Evolutionary conservation across 2,797 vertebrate genomes (phyloP).

Genomic region (Muraenolepis orangiensis): DNA sequence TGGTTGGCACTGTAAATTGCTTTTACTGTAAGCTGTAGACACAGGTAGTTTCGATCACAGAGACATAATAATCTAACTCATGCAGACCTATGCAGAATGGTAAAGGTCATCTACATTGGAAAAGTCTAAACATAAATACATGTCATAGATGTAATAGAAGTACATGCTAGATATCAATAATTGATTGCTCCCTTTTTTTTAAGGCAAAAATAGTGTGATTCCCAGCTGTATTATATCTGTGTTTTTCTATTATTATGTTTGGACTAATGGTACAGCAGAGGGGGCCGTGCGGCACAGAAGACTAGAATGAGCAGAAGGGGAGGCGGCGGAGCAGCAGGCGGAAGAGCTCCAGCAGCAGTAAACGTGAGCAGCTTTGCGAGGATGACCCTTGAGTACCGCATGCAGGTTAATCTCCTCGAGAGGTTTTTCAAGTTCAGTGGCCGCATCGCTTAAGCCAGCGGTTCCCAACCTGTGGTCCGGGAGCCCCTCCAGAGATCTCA

Average conservation of each 20-base stretch:
- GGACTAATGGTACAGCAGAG: conserved; percentile 31
- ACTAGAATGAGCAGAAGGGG: conserved; percentile 80
- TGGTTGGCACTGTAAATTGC: too few relatives aligned
- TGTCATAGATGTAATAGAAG: background rate
- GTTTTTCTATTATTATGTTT: too few relatives aligned
- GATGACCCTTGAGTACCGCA: conserved; percentile 13
- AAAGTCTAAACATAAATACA: background rate
- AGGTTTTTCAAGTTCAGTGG: background rate
- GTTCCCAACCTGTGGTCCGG: too few relatives aligned
- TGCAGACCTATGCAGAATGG: background rate
- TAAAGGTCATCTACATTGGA: background rate
- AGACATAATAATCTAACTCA: background rate
- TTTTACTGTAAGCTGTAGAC: too few relatives aligned
- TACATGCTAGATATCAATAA: background rate
- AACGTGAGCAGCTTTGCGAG: conserved; percentile 75
- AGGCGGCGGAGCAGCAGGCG: conserved; percentile 79
- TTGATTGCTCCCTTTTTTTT: background rate
- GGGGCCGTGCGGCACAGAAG: conserved; percentile 1
- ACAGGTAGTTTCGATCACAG: too few relatives aligned
- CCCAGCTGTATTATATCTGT: background rate
- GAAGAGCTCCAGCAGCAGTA: conserved; percentile 79
- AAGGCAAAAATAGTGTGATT: background rate
- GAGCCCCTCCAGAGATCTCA: too few relatives aligned
- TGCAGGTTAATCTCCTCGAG: background rate
- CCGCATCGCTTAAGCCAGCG: background rate